Base-by-base conservation (phyloP, 2,888 invertebrate genomes). In the Macropis europaea region DNA sequence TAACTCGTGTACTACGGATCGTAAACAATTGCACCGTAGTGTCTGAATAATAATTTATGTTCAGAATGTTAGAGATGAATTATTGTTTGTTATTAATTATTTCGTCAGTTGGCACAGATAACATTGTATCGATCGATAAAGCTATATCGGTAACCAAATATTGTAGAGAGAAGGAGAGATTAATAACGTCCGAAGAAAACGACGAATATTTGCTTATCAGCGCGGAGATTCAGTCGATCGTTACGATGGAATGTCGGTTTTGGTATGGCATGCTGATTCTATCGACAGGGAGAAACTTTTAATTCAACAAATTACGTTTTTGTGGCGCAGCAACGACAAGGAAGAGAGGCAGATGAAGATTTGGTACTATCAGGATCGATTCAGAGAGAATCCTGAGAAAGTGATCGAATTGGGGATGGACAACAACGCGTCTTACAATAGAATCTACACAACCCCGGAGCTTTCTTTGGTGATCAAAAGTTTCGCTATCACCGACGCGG, bases 381-480 rank as follows among this genome's bases (percentile, higher is more conserved):
- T 90, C 26, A 87, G 86, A 59, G 82, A 82, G 62, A 73, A 71
- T 2, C 61, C 82, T 0, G 84, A 90, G 13, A 82, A 81, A 34
- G 91, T 92, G 87, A 90, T 92, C 0, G 76, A 87, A 30, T 71
- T 92, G 3, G 91, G 88, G 40, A 92, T 91, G 91, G 86, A 90
- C 43, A 91, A 91, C 71, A 90, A 92, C 62, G 73, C 83, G 34
- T 86, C 88, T 0, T 74, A 86, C 1, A 92, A 91, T 73, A 85
- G 91, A 79, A 81, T 92, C 17, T 86, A 88, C 32, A 87, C 91
- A 17, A 91, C 87, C 43, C 76, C 86, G 0, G 90, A 91, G 9
- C 91, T 91, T 73, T 90, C 91, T 26, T 86, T 93, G 42, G 88
- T 91, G 2, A 90, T 93, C 43, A 87, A 86, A 63, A 86, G 90